Conservation (phyloP, 2,113 vertebrate species). For the Taxidea taxus region DNA sequence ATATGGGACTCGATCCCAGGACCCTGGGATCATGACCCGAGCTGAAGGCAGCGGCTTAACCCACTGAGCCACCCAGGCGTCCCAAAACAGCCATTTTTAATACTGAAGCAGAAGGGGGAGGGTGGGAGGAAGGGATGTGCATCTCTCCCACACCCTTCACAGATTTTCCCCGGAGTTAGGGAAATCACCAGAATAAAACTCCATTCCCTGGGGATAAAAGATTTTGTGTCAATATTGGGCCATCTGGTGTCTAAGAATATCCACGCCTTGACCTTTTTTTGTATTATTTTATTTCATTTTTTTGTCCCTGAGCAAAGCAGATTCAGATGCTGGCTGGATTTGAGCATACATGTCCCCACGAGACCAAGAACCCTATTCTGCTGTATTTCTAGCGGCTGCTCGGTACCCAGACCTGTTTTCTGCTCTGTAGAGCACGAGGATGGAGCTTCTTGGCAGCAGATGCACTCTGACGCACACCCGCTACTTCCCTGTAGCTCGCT, state of each 20-base stretch:
- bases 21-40: too few species aligned
- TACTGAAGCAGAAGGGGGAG: not conserved
- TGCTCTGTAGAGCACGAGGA: not conserved
- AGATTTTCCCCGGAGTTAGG: not conserved
- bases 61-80: too few species aligned
- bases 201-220: constrained; percentile 26
- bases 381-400: not conserved
- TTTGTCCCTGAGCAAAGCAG: constrained; percentile 28
- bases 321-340: not conserved
- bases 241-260: constrained; percentile 46
- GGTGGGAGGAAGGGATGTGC: not conserved
- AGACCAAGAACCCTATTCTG: not conserved
- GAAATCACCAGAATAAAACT: constrained; percentile 38
- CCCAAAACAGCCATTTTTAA: constrained; percentile 11
- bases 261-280: not conserved
- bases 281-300: not conserved
- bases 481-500: not conserved
- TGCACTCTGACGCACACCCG: not conserved
- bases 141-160: not conserved
- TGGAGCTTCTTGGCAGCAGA: not conserved
- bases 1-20: too few species aligned
- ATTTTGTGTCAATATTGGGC: constrained; percentile 31
- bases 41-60: too few species aligned
- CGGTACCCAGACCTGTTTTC: not conserved
- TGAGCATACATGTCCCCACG: not conserved